Evolutionary conservation across 2,113 vertebrate genomes (phyloP).

Genomic region (Gymnarchus niloticus): DNA sequence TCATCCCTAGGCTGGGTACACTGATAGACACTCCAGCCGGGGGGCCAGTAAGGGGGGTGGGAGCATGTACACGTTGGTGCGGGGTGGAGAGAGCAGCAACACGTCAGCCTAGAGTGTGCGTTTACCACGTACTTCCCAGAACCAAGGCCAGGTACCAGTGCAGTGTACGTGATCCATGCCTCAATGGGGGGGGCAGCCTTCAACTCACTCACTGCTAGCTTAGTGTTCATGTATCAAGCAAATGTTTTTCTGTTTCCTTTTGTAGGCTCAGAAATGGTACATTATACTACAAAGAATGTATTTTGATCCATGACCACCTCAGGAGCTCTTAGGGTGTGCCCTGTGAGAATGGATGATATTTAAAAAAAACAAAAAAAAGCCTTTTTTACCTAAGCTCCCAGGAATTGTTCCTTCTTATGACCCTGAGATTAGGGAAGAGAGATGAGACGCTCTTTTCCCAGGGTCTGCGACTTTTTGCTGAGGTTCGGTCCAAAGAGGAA

Average conservation of each 20-base stretch:
- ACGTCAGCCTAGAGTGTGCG: not conserved
- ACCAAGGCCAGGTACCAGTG: not conserved
- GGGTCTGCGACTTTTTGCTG: not conserved
- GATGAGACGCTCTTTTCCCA: not conserved
- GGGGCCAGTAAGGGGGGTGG: constrained; percentile 47
- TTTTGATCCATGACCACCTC: not conserved
- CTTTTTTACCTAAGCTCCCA: not conserved
- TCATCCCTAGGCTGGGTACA: constrained; percentile 62
- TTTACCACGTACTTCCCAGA: not conserved
- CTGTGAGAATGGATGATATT: not conserved
- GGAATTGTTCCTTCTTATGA: not conserved
- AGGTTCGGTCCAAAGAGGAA: not conserved
- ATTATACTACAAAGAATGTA: not conserved
- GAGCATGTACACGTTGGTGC: constrained; percentile 18
- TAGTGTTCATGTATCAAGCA: not conserved
- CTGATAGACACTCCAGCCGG: constrained; percentile 54
- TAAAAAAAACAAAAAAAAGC: not conserved
- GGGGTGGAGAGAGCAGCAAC: not conserved
- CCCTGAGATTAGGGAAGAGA: not conserved
- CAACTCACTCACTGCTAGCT: not conserved
- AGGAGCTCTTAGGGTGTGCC: not conserved
- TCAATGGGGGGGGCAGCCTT: too few species aligned
- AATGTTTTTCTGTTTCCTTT: not conserved
- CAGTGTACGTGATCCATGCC: not conserved
- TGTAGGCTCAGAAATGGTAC: not conserved